Evolutionary conservation across 2,888 invertebrate genomes (phyloP).

Genomic region (Amiota communis): DNA sequence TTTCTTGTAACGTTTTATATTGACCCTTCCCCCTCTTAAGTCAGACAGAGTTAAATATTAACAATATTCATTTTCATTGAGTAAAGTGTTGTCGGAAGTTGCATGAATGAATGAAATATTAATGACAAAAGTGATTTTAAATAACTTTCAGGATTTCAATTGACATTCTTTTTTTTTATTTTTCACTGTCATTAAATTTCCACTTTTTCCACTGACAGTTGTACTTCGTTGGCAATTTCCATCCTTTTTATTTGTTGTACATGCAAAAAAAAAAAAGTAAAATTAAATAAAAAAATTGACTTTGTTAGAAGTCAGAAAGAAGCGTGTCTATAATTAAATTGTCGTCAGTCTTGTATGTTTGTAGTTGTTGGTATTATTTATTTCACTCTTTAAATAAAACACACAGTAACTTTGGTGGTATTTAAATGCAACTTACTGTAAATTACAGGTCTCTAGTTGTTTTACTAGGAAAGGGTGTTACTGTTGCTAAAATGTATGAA

Average conservation of each 20-base stretch:
- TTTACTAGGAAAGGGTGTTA: too few relatives aligned
- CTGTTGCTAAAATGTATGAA: too few relatives aligned
- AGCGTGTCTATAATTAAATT: constrained; percentile 26
- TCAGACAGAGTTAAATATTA: constrained; percentile 15
- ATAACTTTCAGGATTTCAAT: constrained; percentile 25
- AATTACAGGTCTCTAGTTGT: too few relatives aligned
- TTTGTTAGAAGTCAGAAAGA: neutral
- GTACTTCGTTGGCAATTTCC: neutral
- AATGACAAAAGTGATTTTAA: constrained; percentile 36
- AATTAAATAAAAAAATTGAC: neutral
- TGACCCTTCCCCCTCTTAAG: neutral
- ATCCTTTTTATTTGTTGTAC: neutral
- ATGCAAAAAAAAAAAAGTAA: neutral
- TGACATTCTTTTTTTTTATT: constrained; percentile 21
- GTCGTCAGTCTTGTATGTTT: constrained; percentile 17
- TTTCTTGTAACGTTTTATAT: neutral
- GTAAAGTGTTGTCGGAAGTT: constrained; percentile 25
- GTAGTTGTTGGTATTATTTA: too few relatives aligned
- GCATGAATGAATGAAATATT: constrained; percentile 33
- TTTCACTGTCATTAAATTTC: neutral
- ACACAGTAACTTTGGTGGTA: too few relatives aligned
- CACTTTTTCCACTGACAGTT: neutral
- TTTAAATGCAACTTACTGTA: too few relatives aligned
- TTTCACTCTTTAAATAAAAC: too few relatives aligned
- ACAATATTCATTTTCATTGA: constrained; percentile 29